Evolutionary conservation across 2,888 invertebrate genomes (phyloP), one percentile per base, ranked within the genome.

Genomic region (Crioceris asparagi): DNA sequence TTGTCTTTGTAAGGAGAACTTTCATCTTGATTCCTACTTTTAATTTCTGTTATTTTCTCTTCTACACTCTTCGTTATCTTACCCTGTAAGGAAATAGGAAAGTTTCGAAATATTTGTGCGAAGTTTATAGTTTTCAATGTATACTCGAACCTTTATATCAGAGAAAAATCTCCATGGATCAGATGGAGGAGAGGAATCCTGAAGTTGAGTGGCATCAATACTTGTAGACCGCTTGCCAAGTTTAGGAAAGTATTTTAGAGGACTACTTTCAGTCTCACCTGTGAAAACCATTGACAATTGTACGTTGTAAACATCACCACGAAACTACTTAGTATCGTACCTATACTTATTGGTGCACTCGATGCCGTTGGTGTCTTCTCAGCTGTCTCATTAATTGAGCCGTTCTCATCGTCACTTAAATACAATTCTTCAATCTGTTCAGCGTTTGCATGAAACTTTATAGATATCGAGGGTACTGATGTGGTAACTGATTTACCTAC

Each of bases 41-140:
- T 79, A 38, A 77, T 76, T 52, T 75, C 75, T 7, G 76, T 78
- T 39, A 82, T 68, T 65, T 80, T 83, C 43, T 82, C 83, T 56
- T 83, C 83, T 32, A 83, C 81, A 23, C 81, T 82, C 57, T 82
- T 83, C 25, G 81, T 76, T 43, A 83, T 77, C 64, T 82, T 81
- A 32, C 77, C 81, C 59, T 63, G 39, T 7, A 54, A 33, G 14
- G 8, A 3, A 11, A n/a, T n/a, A n/a, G n/a, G n/a, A n/a, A n/a
- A n/a, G n/a, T 6, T 10, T 7, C 6, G 10, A 7, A 10, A 21
- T 21, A 21, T 7, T 21, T 21, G 16, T 29, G 30, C n/a, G 10
- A n/a, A 17, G 16, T n/a, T 17, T 10, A 17, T 18, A 5, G 8
- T 7, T 12, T 32, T 17, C 11, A 34, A 14, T 10, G 17, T n/a